Evolutionary conservation across 2,113 vertebrate genomes (phyloP).

Genomic region (Coracopsis vasa): DNA sequence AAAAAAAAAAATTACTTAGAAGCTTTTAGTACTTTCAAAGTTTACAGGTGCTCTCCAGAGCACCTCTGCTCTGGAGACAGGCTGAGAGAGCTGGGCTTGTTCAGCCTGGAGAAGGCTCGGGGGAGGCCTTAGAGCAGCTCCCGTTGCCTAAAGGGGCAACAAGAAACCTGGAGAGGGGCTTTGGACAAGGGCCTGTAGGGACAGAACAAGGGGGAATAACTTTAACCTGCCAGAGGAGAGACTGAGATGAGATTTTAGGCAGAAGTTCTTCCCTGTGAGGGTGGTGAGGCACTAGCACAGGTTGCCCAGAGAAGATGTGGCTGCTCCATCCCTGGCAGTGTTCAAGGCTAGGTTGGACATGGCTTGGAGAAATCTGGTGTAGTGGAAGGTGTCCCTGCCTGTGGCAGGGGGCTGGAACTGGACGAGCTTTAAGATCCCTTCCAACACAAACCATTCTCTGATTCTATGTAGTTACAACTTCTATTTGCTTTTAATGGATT

Average conservation of each 20-base stretch:
- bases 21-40: not conserved
- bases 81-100: too few species aligned
- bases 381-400: not conserved
- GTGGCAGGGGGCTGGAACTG: not conserved
- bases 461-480: not conserved
- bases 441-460: fast-evolving
- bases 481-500: not conserved
- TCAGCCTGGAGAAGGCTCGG: not conserved
- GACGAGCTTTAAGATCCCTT: not conserved
- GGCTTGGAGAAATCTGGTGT: not conserved
- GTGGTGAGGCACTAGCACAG: not conserved
- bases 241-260: not conserved
- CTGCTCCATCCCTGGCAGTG: not conserved
- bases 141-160: not conserved
- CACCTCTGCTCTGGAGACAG: not conserved
- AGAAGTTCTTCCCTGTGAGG: not conserved
- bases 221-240: not conserved
- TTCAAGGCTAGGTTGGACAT: not conserved
- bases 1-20: not conserved
- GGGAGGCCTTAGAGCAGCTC: too few species aligned
- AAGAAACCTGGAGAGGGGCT: not conserved
- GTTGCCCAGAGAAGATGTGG: not conserved
- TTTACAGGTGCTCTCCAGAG: too few species aligned
- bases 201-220: not conserved
- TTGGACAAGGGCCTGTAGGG: not conserved